Base-by-base conservation (phyloP, 2,797 vertebrate species). In the Cheirogaleus major region DNA sequence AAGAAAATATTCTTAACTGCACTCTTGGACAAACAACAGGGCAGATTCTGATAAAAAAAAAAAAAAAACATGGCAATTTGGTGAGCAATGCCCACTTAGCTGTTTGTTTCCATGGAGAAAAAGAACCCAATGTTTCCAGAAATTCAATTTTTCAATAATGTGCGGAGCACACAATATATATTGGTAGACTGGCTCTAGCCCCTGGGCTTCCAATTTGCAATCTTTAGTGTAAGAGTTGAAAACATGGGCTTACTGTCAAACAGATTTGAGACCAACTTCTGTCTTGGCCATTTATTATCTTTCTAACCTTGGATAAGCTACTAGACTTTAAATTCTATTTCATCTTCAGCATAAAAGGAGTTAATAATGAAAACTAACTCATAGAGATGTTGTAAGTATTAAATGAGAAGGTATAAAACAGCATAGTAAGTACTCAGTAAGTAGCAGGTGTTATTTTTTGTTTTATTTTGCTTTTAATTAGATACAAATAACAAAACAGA, bases 1-100 rank as follows among this genome's bases (percentile, higher is more conserved):
- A 94, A 78, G 35, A 89, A 89, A 94, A 96, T 85, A 65, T 32
- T 73, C 55, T 86, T 83, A 86, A 81, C 38, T 61, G 15, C 2
- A 89, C 50, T 76, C 35, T 48, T 35, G 35, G 32, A 72, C 5
- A 59, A 89, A 82, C 52, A 76, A 27, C 41, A 63, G 7, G 15
- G 30, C 18, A 35, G 35, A 89, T 20, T 82, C 17, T 73, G n/a
- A 69, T 52, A 79, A 65, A 86, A 12, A 45, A 45, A 45, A 45
- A 45, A 10, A 83, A 72, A 86, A 27, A 78, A 15, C 25, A 69
- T 45, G 55, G 25, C 2, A 84, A 67, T 0, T 8, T 43, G 14
- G 2, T 48, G 45, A 86, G 20, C 20, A 61, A 41, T 85, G 23
- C 4, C 35, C 27, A 63, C 22, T 55, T 52, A 92, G 48, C 3